Base-by-base conservation (phyloP, 1,140 invertebrate species). In the Ips nitidus region DNA sequence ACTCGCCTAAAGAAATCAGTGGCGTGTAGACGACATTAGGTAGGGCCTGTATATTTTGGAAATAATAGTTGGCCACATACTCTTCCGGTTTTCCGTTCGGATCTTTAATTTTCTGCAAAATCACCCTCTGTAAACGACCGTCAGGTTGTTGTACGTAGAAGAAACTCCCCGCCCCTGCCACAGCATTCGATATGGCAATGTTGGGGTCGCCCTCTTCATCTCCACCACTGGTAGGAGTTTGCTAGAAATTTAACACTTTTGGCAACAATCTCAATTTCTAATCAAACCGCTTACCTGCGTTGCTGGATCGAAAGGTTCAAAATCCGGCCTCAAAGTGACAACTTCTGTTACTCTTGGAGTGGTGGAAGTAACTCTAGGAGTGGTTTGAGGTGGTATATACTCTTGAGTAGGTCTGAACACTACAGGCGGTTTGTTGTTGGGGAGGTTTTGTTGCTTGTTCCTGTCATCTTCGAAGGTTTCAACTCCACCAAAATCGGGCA, bases 121-220 rank as follows among this genome's bases (percentile, higher is more conserved):
- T 50, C 7, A 74, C 66, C 40, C 60, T 71, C 41, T 74, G 73
- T 37, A 71, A 50, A 39, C 69, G 41, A 41, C 73, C 73, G 65
- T 74, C 73, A 5, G 73, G 70, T 52, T 74, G 73, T 52, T 71
- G 63, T 36, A 74, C 40, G 57, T 70, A 74, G 45, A 71, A 74
- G 7, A 64, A 57, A 43, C 43, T 59, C 1, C 47, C 52, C 3
- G 47, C 56, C 43, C 47, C 66, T 6, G 72, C 69, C 4, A 71
- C 67, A 4, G 73, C 70, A 41, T 62, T 73, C 3, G 72, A 63
- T n/a, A 74, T 65, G 3, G 73, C 43, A n/a, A 74, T 41, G 38
- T 74, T 71, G 40, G 73, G 73, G 0, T 36, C 37, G 47, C 53
- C 55, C n/a, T 53, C 39, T 0, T 52, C 62, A 22, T 59, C 57